Evolutionary conservation across 2,113 vertebrate genomes (phyloP), one percentile per base, ranked within the genome.

Genomic region (Stomatorhinus ivindoensis): DNA sequence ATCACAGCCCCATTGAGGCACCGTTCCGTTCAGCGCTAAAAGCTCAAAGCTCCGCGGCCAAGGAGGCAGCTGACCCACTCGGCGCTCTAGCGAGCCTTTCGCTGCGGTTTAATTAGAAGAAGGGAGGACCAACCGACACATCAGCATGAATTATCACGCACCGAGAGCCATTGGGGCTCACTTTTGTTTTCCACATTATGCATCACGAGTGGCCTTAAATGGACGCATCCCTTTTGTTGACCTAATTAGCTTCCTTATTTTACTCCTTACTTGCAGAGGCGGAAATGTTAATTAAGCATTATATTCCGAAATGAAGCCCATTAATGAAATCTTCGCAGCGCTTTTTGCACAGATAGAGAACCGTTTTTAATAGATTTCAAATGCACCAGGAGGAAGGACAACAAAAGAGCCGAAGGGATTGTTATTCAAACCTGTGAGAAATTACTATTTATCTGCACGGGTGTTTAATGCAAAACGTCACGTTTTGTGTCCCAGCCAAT

Each of bases 161-260:
- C 84, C 5, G 27, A 1, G 27, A 35, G n/a, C 48, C n/a, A 55
- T 19, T 31, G 31, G 8, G 11, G 11, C 7, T 87, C 10, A 15
- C 85, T 53, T 87, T 87, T 53, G 82, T 84, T 87, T 55, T 35
- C 85, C 15, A 19, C 53, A 87, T 53, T 87, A 53, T 55, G 82
- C 44, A 19, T 84, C 9, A 42, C 19, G 47, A 53, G 85, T 39
- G 50, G 50, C 50, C 27, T 87, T 87, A 87, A 55, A 87, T 35
- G 48, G 48, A 15, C n/a, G 50, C 35, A 17, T 87, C 13, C 48
- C 15, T 53, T 87, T 35, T 87, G 85, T 53, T 87, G 85, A 51
- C 85, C 85, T 87, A 87, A 87, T 53, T 51, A 53, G 48, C 50
- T 53, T 87, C 50, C 27, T 53, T 87, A 53, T 87, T 87, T 87